phyloP scores from a whole-genome alignment of 2,113 vertebrate species.

The Brachypodius melanocephalos region DNA sequence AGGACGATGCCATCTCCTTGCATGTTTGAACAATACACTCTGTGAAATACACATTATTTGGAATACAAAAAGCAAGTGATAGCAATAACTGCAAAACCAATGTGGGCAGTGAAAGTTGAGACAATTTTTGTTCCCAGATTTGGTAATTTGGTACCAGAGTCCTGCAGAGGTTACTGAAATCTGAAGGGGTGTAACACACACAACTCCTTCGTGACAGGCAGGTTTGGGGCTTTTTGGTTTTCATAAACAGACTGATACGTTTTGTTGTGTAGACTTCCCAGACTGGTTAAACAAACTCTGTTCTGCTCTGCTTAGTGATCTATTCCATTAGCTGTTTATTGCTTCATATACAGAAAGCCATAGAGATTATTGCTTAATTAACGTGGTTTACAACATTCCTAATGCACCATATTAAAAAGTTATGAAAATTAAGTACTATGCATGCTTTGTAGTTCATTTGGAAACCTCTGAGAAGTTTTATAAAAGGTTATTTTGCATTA shows the following conservation, averaged over 20 bases:
- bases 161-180: not conserved
- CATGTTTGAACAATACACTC: not conserved
- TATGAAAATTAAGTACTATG: constrained; percentile 74
- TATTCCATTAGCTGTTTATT: constrained; percentile 63
- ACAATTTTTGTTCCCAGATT: not conserved
- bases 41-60: not conserved
- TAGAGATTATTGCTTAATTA: constrained; percentile 77
- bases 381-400: constrained; percentile 72
- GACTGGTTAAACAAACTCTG: constrained; percentile 58
- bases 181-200: not conserved
- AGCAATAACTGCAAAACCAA: not conserved
- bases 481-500: constrained; percentile 68
- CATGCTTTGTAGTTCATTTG: constrained; percentile 60
- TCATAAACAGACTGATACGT: not conserved
- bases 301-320: constrained; percentile 68
- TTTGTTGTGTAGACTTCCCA: not conserved
- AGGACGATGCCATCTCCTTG: not conserved
- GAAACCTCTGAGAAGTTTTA: constrained; percentile 64
- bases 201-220: not conserved
- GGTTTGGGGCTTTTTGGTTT: not conserved
- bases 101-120: not conserved
- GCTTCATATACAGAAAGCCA: constrained; percentile 68
- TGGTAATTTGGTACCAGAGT: not conserved
- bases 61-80: not conserved
- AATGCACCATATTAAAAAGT: constrained; percentile 74